Evolutionary conservation across 2,797 vertebrate species (phyloP).

Genomic region (Enteromius viviparus): DNA sequence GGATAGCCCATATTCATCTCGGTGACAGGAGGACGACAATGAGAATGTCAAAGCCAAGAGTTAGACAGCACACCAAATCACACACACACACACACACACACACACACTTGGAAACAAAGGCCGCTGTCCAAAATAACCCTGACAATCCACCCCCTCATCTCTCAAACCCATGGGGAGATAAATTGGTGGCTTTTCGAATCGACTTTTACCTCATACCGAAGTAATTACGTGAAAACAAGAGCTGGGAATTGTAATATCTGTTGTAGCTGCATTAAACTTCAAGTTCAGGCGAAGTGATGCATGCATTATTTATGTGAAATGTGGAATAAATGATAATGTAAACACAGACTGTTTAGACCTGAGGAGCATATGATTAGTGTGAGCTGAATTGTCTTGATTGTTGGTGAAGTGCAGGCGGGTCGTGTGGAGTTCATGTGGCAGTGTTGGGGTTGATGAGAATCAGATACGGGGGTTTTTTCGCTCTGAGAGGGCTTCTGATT

Average conservation of each 20-base stretch:
- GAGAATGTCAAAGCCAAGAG: slow-evolving; percentile 51
- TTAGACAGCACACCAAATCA: slow-evolving; percentile 21
- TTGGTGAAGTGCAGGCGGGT: slow-evolving; percentile 17
- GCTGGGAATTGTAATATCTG: slow-evolving; percentile 20
- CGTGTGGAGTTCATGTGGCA: slow-evolving; percentile 12
- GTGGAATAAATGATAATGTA: slow-evolving; percentile 37
- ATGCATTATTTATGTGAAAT: slow-evolving; percentile 37
- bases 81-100: not conserved
- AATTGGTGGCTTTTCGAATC: slow-evolving; percentile 24
- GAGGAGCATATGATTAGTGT: slow-evolving; percentile 24
- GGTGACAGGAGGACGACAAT: slow-evolving; percentile 57
- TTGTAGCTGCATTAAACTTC: slow-evolving; percentile 1
- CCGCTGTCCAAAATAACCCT: slow-evolving; percentile 25
- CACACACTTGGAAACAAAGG: not conserved
- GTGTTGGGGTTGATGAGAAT: not conserved
- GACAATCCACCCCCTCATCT: slow-evolving; percentile 15
- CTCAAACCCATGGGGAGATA: slow-evolving; percentile 23
- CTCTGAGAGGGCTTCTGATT: slow-evolving; percentile 16
- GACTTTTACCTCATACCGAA: slow-evolving; percentile 22
- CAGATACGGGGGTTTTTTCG: slow-evolving; percentile 13
- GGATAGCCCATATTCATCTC: slow-evolving; percentile 48
- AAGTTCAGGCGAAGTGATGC: not conserved
- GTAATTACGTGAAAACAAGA: slow-evolving; percentile 32
- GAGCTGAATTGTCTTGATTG: not conserved
- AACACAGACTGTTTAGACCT: slow-evolving; percentile 23